A percentile compares a stretch with the other conserved stretches of the same genome.
These are phyloP conservation scores for Acanthis flammea DNA, from an alignment of 2,797 vertebrate species.

Conservation along the genomic window DNA sequence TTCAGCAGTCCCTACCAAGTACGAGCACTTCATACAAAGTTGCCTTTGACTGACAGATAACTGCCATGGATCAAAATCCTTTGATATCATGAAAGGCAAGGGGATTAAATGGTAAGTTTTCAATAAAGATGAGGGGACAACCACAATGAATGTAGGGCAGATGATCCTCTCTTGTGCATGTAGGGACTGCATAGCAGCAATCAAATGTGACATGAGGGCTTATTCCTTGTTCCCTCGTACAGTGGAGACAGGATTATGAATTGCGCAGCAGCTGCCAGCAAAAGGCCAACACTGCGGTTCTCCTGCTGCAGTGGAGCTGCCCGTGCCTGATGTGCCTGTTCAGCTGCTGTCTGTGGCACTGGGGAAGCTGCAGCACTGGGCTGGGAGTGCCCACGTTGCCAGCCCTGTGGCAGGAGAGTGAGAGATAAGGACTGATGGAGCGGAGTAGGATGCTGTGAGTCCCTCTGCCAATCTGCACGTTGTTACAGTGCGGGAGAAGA, in stretches of 20 bases:
- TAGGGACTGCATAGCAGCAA: background rate
- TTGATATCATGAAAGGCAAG: background rate
- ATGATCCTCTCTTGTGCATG: background rate
- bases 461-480: background rate
- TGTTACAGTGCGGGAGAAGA: fast-evolving
- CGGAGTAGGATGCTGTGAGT: background rate
- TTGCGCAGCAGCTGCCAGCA: background rate
- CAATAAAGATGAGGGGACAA: slow-evolving; percentile 2
- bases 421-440: background rate
- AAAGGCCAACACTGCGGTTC: background rate
- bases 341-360: background rate
- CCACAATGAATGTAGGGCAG: background rate
- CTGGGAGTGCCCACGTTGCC: fast-evolving
- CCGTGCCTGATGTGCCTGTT: fast-evolving
- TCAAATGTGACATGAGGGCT: background rate
- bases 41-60: background rate
- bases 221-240: background rate
- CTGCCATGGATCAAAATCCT: background rate
- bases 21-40: background rate
- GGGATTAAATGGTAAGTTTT: slow-evolving; percentile 12
- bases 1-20: background rate
- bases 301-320: background rate
- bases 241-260: background rate
- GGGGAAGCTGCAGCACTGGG: background rate
- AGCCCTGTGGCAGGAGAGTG: background rate